These are phyloP conservation scores for Drosophila bunnanda DNA, from an alignment of 2,888 invertebrate species.

Conservation along the genomic window DNA sequence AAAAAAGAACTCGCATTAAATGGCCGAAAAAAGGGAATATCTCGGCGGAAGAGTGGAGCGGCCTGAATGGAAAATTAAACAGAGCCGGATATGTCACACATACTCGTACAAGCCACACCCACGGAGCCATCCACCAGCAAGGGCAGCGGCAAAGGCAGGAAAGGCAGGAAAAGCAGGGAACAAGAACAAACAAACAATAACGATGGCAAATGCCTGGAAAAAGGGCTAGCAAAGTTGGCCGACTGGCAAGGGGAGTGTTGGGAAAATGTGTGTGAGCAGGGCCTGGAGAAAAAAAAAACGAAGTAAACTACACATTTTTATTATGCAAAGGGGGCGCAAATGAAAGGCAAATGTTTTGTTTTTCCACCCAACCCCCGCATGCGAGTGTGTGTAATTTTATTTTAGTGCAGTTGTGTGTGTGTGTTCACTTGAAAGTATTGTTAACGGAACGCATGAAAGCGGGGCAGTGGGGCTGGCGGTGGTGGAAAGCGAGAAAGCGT, in stretches of 20 bases:
- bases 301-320: constrained; percentile 78
- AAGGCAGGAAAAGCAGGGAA: constrained; percentile 18
- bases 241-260: constrained; percentile 27
- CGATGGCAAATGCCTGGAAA: constrained; percentile 71
- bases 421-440: constrained; percentile 73
- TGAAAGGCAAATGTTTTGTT: constrained; percentile 80
- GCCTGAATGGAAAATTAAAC: constrained; percentile 75
- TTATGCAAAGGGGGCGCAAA: constrained; percentile 79
- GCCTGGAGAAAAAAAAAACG: constrained; percentile 28
- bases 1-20: constrained; percentile 72
- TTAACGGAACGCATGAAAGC: constrained; percentile 67
- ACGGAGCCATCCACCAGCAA: constrained; percentile 34
- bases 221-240: constrained; percentile 73
- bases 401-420: constrained; percentile 48
- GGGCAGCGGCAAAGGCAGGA: neutral
- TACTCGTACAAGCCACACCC: constrained; percentile 67
- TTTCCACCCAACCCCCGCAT: constrained; percentile 32
- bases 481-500: neutral
- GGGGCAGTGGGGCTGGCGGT: constrained; percentile 46
- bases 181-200: constrained; percentile 72
- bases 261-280: constrained; percentile 19
- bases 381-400: constrained; percentile 41
- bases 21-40: constrained; percentile 59
- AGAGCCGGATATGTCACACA: constrained; percentile 78
- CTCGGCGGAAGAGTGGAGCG: constrained; percentile 43